Evolutionary conservation across 2,113 vertebrate species (phyloP), one percentile per base, ranked within the genome.

Genomic region (Greenwoodochromis staneri): DNA sequence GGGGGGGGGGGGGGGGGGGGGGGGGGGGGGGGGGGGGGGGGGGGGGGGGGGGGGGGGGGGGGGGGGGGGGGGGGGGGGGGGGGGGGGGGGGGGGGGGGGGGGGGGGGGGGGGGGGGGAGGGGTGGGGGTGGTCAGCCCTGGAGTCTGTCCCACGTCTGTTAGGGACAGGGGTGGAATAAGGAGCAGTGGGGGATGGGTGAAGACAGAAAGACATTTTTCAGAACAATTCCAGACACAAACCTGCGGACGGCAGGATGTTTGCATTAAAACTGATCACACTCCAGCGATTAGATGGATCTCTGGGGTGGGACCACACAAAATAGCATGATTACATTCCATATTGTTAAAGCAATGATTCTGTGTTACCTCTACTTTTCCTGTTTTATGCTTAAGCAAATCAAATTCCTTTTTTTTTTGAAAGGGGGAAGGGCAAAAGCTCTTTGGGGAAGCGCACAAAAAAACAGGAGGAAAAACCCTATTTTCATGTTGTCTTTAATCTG

Each of bases 81-180:
- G 97, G 98, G n/a, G n/a, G n/a, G n/a, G 96, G 2, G 97, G 97
- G 1, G 97, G 97, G 80, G 97, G 95, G 69, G 98, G 98, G 9
- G 97, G 92, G 3, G 98, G 98, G 1, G 98, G 98, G 9, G 98
- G 97, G 8, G 98, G 97, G 69, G 98, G 98, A 17, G 98, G 97
- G 88, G 96, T 95, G 42, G 97, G 97, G 87, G 95, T 94, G 85
- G 96, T 97, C 88, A 96, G 95, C 89, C 96, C 97, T 47, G 96
- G 96, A 91, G 96, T 96, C 94, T 96, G 97, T 80, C 93, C 92
- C 95, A 92, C 38, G 87, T 98, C 98, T 98, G 96, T 81, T 71
- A 87, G 94, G 61, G 29, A 13, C 19, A 6, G 45, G 45, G 17
- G 29, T 29, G 7, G 34, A 19, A 38, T 31, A 40, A 6, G 9